Percentiles rank a stretch among this genome's conserved stretches.
Conservation (phyloP, 2,797 vertebrate genomes). For the Tragopan temminckii region DNA sequence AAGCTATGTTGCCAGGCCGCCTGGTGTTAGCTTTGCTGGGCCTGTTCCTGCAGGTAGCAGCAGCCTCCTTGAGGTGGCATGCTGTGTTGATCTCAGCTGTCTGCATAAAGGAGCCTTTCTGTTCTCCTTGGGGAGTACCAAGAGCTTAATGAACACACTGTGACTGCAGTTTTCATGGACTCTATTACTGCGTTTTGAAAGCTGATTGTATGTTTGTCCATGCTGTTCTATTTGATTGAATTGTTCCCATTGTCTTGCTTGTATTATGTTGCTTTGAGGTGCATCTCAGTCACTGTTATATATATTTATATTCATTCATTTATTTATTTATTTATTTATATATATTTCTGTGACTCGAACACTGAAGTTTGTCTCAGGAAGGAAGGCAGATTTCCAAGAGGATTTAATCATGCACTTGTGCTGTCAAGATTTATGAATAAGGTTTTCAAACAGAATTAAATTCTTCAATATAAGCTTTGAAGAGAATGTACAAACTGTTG, state of each 20-base stretch:
- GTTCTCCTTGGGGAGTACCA: neutral
- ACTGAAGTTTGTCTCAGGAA: neutral
- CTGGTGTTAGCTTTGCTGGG: neutral
- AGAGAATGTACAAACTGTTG: neutral
- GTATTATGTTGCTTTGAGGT: neutral
- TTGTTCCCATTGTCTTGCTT: neutral
- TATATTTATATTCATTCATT: no score
- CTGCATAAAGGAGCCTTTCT: neutral
- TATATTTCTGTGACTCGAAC: neutral
- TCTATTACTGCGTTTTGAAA: neutral
- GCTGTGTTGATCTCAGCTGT: neutral
- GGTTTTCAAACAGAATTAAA: neutral
- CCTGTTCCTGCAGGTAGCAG: neutral
- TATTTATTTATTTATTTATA: no score
- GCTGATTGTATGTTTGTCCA: neutral
- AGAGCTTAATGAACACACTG: rapidly evolving
- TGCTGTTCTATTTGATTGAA: neutral
- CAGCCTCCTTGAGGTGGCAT: neutral
- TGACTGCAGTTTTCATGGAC: neutral
- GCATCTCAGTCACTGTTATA: neutral
- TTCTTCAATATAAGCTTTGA: neutral
- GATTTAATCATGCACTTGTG: neutral
- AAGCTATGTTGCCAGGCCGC: neutral
- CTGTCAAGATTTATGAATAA: neutral
- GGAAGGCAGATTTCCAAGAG: neutral